Base-by-base conservation (phyloP, 2,797 vertebrate genomes). In the Chaenodraco wilsoni region DNA sequence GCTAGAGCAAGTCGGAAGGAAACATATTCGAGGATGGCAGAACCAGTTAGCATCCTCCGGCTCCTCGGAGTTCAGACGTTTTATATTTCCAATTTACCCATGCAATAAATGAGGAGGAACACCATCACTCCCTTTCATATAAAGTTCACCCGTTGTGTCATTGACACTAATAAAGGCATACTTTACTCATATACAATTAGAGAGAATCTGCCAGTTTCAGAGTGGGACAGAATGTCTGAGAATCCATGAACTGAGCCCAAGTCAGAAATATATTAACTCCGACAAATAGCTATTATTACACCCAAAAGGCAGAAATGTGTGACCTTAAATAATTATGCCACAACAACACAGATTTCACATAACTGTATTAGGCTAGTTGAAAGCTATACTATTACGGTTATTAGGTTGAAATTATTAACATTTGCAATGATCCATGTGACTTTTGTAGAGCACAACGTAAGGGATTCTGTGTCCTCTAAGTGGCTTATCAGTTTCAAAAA, bases 1-100 rank as follows among this genome's bases (percentile, higher is more conserved):
- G 49, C 75, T 73, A 17, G 64, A 80, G 72, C 56, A 60, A 59
- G 60, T 61, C 16, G 69, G 55, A 70, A 56, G 51, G 72, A 68
- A 63, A 69, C 72, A 82, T 54, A 41, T 78, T 68, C 64, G 71
- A 74, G 50, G 71, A 87, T 87, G 81, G 82, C 84, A 88, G 72
- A 90, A 83, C 84, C 55, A 77, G 84, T 87, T 86, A 87, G 73
- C 74, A 78, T 88, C 78, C 50, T 74, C 55, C 15, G 84, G 78
- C 81, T 82, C 78, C 73, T 66, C 43, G 1, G 77, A 88, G 88
- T 89, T 90, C 86, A 90, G 74, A 3, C 65, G 82, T 84, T 83
- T 89, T 80, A 69, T 63, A 55, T 89, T 84, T 81, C 81, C 80
- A 76, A 27, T 82, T 88, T 48, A 79, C 37, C 69, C 70, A 72